Evolutionary conservation across 2,113 vertebrate species (phyloP).

Genomic region (Chaetorhynchus papuensis): DNA sequence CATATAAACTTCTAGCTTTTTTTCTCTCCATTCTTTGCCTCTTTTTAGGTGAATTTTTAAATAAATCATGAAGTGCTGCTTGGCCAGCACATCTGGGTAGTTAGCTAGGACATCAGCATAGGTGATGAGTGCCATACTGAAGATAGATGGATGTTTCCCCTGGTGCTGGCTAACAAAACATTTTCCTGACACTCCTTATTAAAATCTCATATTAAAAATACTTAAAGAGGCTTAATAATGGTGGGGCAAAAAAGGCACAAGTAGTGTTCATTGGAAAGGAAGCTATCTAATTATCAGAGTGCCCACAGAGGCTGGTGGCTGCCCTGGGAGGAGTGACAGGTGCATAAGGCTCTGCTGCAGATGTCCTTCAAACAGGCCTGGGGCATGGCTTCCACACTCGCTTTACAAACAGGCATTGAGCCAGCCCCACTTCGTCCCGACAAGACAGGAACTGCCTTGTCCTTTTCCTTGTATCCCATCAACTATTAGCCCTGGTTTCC

Average conservation of each 20-base stretch:
- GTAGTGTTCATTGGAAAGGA: background rate
- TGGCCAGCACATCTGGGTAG: background rate
- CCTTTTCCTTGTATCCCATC: background rate
- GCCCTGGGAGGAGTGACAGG: background rate
- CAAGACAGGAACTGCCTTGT: background rate
- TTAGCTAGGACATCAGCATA: background rate
- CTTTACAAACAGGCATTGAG: background rate
- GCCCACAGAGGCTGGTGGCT: accelerated
- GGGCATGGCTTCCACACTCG: accelerated
- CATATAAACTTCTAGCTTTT: background rate
- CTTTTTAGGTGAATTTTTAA: background rate
- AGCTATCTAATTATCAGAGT: background rate
- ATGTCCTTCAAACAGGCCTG: background rate
- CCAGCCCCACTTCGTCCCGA: accelerated
- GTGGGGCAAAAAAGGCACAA: background rate
- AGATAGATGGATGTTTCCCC: background rate
- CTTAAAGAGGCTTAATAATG: background rate
- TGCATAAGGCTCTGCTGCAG: background rate
- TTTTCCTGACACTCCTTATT: background rate
- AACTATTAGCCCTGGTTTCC: background rate
- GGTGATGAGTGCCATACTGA: background rate
- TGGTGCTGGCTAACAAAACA: background rate
- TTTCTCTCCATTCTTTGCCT: background rate
- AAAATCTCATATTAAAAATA: background rate
- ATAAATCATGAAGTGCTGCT: background rate